Base-by-base conservation (phyloP, 1,140 invertebrate species). In the Drosophila hydei region DNA sequence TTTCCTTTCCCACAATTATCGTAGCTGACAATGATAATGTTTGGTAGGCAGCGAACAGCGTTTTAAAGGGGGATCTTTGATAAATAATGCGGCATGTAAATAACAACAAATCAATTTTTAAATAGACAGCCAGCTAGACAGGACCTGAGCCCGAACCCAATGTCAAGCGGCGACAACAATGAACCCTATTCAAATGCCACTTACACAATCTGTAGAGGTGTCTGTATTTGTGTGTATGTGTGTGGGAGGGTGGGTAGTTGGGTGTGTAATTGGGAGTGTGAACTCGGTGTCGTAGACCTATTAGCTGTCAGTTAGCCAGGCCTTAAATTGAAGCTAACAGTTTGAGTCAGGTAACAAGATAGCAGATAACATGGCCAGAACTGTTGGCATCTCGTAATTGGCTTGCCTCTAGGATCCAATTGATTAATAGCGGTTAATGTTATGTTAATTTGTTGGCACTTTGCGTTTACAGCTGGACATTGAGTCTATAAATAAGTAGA, bases 51-150 rank as follows among this genome's bases (percentile, higher is more conserved):
- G 40, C 2, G 38, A 56, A 64, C 63, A 70, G 45, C 54, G 38
- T 58, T 59, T 67, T 61, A 69, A 51, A 77, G 56, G 48, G 48
- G 72, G 67, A 79, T 71, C 65, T 64, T 47, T 79, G 78, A 85
- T 79, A 80, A 87, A 87, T 80, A 85, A 85, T 87, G 80, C 62
- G 59, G 77, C 74, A 85, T 85, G 81, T 85, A 81, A 87, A 87
- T 85, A 87, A 85, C 77, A 85, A 85, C 81, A 87, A 85, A 87
- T 85, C 77, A 81, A 85, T 77, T 85, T 87, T 85, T 81, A 81
- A 87, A 85, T 81, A 85, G 79, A 83, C 65, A 81, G 56, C 54
- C 60, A 45, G 18, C 18, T 33, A 25, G 58, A 11, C 36, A 62
- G 8, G 25, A 47, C 14, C 4, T 4, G 30, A n/a, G 33, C 38